phyloP scores from a whole-genome alignment of 2,113 vertebrate species.

The Leucopsar rothschildi region DNA sequence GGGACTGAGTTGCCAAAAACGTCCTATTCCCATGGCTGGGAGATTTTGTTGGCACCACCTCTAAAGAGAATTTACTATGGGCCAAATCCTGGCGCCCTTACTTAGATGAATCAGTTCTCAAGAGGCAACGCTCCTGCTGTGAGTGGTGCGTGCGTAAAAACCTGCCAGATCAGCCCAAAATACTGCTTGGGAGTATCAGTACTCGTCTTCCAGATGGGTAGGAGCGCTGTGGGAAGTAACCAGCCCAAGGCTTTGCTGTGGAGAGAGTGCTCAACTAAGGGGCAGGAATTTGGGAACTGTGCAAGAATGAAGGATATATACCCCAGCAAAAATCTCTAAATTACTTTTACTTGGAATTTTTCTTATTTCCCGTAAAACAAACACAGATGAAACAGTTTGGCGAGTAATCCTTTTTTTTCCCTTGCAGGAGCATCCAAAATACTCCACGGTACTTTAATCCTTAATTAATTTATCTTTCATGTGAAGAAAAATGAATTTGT shows the following conservation, averaged over 20 bases:
- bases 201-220: not conserved
- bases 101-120: slow-evolving; percentile 37
- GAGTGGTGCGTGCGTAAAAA: not conserved
- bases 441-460: slow-evolving; percentile 4
- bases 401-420: not conserved
- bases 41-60: slow-evolving; percentile 48
- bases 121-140: not conserved
- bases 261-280: not conserved
- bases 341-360: not conserved
- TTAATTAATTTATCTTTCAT: slow-evolving; percentile 44
- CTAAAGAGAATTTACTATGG: slow-evolving; percentile 57
- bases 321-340: not conserved
- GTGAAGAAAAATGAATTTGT: slow-evolving; percentile 58
- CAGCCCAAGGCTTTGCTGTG: not conserved
- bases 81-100: slow-evolving; percentile 40
- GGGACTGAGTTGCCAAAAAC: slow-evolving; percentile 52
- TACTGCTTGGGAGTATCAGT: not conserved
- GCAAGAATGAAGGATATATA: not conserved
- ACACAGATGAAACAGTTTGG: not conserved
- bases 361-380: not conserved
- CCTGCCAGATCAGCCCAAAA: not conserved
- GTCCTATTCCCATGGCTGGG: slow-evolving; percentile 66
- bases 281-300: not conserved
- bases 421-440: not conserved
- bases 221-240: not conserved